phyloP scores from a whole-genome alignment of 2,797 vertebrate species.

The Rhinophrynus dorsalis region DNA sequence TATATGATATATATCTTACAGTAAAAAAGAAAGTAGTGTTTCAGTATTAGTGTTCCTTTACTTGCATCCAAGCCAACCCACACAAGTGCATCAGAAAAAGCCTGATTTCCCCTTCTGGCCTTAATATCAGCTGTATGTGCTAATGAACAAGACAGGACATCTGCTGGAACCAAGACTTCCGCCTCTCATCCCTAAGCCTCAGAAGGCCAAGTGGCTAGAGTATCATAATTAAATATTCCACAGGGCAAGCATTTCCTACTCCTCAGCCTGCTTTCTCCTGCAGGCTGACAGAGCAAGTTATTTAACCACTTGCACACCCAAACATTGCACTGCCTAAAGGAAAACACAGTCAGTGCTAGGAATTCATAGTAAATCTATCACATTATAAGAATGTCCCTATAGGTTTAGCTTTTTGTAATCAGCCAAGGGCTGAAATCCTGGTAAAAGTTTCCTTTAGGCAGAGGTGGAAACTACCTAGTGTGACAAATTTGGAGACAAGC shows the following conservation, averaged over 20 bases:
- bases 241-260: background rate
- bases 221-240: constrained; percentile 25
- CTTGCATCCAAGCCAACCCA: constrained; percentile 4
- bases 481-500: too few species aligned
- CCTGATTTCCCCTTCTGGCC: background rate
- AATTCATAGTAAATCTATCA: too few species aligned
- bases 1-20: too few species aligned
- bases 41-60: too few species aligned
- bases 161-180: constrained; percentile 12
- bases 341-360: too few species aligned
- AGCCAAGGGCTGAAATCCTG: too few species aligned
- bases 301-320: background rate
- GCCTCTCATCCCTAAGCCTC: constrained; percentile 12
- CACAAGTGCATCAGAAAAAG: background rate
- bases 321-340: too few species aligned
- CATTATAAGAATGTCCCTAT: too few species aligned
- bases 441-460: too few species aligned
- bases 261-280: background rate
- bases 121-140: background rate
- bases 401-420: too few species aligned
- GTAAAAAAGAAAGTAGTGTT: too few species aligned
- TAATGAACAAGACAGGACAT: constrained; percentile 15
- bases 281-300: background rate
- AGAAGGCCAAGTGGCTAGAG: background rate
- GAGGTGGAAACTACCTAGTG: too few species aligned